These are phyloP conservation scores for Perca fluviatilis DNA, from an alignment of 2,113 vertebrate genomes.

Conservation along the genomic window DNA sequence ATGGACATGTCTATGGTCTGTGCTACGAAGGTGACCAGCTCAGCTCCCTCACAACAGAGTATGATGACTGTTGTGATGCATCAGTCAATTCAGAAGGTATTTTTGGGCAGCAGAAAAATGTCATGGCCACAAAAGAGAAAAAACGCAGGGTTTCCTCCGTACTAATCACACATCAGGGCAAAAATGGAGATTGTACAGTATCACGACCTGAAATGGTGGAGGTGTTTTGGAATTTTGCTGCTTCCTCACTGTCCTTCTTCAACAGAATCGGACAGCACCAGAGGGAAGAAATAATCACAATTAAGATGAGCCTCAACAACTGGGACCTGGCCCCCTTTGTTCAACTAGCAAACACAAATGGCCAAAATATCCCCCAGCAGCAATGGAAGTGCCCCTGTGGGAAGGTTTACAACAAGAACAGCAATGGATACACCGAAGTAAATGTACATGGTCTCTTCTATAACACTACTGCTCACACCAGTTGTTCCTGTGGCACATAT, in stretches of 20 bases:
- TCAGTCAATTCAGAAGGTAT: rapidly evolving
- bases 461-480: no score
- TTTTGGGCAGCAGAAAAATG: not conserved
- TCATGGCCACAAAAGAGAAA: not conserved
- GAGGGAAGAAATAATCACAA: constrained; percentile 41
- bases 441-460: no score
- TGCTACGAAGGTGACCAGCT: constrained; percentile 40
- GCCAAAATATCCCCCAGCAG: rapidly evolving
- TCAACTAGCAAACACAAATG: not conserved
- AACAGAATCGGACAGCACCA: constrained; percentile 37
- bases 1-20: constrained; percentile 43
- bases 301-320: not conserved
- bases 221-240: constrained; percentile 43
- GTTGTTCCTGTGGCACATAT: constrained; percentile 9
- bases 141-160: not conserved
- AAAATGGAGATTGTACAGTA: not conserved
- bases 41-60: constrained; percentile 7
- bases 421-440: rapidly evolving
- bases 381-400: constrained; percentile 26
- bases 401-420: rapidly evolving
- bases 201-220: constrained; percentile 41
- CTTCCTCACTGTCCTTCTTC: constrained; percentile 58
- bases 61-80: not conserved
- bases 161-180: not conserved
- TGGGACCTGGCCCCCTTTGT: constrained; percentile 52